Conservation (phyloP, 2,888 invertebrate species). For the Arctia plantaginis region DNA sequence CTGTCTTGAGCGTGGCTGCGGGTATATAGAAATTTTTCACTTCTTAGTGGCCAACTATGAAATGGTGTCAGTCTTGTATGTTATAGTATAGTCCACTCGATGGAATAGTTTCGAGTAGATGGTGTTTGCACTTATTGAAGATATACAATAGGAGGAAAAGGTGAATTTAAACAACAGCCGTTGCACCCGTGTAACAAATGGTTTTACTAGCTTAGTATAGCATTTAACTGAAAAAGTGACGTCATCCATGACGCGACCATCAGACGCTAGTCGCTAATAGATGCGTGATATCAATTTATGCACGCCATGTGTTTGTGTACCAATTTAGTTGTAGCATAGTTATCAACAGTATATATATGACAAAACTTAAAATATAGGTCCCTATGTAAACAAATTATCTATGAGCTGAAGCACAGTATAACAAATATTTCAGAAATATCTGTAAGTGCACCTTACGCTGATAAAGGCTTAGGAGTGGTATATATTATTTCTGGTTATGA, state of each 20-base stretch:
- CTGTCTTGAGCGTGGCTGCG: too few species aligned
- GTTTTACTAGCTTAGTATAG: not conserved
- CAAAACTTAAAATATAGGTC: not conserved
- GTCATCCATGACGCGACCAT: too few species aligned
- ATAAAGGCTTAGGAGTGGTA: conserved; percentile 59
- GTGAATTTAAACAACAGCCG: not conserved
- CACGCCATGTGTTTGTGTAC: not conserved
- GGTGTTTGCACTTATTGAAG: too few species aligned
- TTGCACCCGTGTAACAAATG: not conserved
- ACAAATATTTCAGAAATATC: conserved; percentile 66
- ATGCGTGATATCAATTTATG: not conserved
- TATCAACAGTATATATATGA: not conserved
- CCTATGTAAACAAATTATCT: not conserved
- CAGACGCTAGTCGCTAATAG: too few species aligned
- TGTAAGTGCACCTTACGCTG: conserved; percentile 73
- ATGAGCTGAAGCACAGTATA: not conserved
- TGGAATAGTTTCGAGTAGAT: not conserved
- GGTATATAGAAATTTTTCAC: not conserved
- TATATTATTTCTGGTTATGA: conserved; percentile 72
- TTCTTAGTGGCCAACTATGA: not conserved
- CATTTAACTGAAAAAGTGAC: too few species aligned
- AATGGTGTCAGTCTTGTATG: too few species aligned
- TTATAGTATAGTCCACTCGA: not conserved
- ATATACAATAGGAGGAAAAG: too few species aligned
- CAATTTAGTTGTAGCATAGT: not conserved